Evolutionary conservation across 1,140 invertebrate species (phyloP), one percentile per base, ranked within the genome.

Genomic region (Solen grandis): DNA sequence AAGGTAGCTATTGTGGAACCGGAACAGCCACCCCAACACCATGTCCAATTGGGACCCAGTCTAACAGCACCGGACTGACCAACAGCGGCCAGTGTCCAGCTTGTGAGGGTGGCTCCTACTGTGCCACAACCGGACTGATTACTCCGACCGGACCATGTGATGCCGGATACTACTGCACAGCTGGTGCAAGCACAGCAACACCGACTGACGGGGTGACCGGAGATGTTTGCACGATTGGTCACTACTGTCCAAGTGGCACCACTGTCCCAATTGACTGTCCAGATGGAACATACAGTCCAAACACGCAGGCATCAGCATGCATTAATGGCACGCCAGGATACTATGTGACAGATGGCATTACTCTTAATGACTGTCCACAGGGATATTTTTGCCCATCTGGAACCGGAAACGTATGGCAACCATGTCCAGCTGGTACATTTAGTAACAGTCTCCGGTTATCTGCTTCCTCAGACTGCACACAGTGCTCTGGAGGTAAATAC

Each of bases 371-470:
- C 31, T 91, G 90, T 66, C 88, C 87, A 33, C 82, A 84, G 25
- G 90, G 89, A 10, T 87, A 87, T 76, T 91, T 89, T 69, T 91
- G 90, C 69, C 90, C 89, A 33, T 82, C 86, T 46, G 86, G 89
- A 10, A 90, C 90, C 27, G 88, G 86, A 16, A 70, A 80, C 31
- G 81, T 90, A 10, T 90, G 86, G 84, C 75, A 90, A 70, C 85
- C 85, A 2, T 91, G 90, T 75, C 90, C 90, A 13, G 73, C 84
- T 0, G 90, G 90, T 19, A 91, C 90, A 13, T 91, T 83, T 65
- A 90, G 90, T 68, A 81, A 66, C 3, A 59, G 41, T 33, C 66
- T 81, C n/a, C 87, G 89, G 13, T 79, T 91, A 10, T 86, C 77
- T 41, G 57, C 85, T 52, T 84, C 76, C 2, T 59, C 65, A 33